Evolutionary conservation across 2,888 invertebrate genomes (phyloP), one percentile per base, ranked within the genome.

Genomic region (Meiosimyza decipiens): DNA sequence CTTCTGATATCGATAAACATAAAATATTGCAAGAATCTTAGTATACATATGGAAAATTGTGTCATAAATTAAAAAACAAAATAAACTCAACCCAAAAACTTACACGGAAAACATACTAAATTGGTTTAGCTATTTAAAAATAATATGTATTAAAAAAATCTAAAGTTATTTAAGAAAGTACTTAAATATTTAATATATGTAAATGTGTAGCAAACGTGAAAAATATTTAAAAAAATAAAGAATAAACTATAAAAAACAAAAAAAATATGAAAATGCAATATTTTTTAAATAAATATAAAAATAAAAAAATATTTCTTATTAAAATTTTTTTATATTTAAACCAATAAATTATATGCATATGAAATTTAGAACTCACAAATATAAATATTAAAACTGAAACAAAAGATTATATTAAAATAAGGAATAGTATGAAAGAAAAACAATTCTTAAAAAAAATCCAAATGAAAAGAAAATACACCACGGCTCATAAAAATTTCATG

Each of bases 151-250:
- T 9, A 40, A 40, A 40, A 40, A 40, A 40, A 9, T 55, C 13
- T 22, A 18, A 55, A 55, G 16, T 16, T n/a, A 54, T n/a, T 16
- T 54, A 54, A 54, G 54, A 54, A 62, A 63, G 7, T 63, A 63
- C 18, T 49, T 16, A 63, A 40, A 40, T 40, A 40, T 40, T 40
- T 7, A 40, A 40, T 40, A 40, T 9, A 63, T 63, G 63, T 63
- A 49, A 63, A 63, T 63, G 63, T 49, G 63, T 63, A 63, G 63
- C 63, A 63, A 63, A 63, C 63, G 49, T 63, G 47, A 13, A 63
- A 63, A 63, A 13, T 49, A 63, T 16, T 63, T 6, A 11, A 33
- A 60, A 60, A 15, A 33, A 60, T 11, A 63, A 63, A 4, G 3
- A 16, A 63, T 28, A 57, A 28, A 18, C 15, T 28, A 57, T 15